These are phyloP conservation scores for Gastrophryne carolinensis DNA, from an alignment of 2,797 vertebrate genomes.

Conservation along the genomic window DNA sequence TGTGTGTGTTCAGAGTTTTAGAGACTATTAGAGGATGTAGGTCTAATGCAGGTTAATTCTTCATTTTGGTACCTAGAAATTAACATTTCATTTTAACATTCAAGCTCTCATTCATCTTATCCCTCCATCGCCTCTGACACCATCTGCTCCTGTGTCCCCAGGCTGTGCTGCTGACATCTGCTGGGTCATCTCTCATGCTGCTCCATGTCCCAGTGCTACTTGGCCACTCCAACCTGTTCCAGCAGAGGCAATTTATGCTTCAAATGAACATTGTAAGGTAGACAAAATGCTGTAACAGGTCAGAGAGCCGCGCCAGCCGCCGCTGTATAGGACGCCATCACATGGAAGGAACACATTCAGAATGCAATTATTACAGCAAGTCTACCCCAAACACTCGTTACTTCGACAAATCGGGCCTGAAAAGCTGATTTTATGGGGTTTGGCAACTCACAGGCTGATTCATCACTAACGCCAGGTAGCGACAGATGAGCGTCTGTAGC, in stretches of 20 bases:
- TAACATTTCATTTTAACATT: constrained; percentile 44
- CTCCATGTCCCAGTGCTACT: constrained; percentile 28
- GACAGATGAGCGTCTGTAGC: no score
- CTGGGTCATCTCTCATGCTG: constrained; percentile 42
- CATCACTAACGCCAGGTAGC: no score
- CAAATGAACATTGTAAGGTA: constrained; percentile 20
- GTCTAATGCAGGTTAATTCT: constrained; percentile 40
- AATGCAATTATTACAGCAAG: neutral
- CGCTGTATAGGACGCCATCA: neutral
- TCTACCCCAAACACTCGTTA: neutral
- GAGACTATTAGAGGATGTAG: constrained; percentile 4
- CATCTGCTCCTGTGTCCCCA: constrained; percentile 40
- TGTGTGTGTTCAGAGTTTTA: neutral
- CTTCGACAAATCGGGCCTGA: neutral
- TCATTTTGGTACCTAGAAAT: constrained; percentile 33
- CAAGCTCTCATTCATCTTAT: constrained; percentile 43
- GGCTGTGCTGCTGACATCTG: constrained; percentile 48
- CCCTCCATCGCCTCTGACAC: constrained; percentile 33
- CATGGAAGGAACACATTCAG: neutral
- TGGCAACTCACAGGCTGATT: no score
- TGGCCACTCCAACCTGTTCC: constrained; percentile 28
- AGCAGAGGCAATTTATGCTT: constrained; percentile 34
- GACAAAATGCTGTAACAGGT: constrained; percentile 38
- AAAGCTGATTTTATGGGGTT: no score
- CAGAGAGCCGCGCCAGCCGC: neutral